A percentile compares a stretch with the other conserved stretches of the same genome.
Conservation (phyloP, 2,113 vertebrate species). For the Coturnix japonica region DNA sequence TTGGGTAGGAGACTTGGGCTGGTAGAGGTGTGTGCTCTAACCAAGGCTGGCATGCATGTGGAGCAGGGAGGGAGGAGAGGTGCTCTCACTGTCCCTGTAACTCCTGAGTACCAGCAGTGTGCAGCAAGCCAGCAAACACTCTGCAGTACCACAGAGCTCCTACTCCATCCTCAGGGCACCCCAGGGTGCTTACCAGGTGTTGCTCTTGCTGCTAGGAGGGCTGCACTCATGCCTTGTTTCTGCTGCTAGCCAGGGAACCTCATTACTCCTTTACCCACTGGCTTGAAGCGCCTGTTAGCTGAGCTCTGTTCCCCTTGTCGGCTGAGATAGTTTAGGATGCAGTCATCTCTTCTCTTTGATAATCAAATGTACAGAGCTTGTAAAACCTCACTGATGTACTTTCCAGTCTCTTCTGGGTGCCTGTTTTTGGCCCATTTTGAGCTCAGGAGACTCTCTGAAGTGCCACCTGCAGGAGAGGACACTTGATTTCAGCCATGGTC, state of each 20-base stretch:
- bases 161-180: neutral
- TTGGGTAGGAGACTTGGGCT: neutral
- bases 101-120: neutral
- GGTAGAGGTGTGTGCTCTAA: neutral
- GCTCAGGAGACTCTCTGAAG: neutral
- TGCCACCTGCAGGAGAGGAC: neutral
- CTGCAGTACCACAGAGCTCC: neutral
- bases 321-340: neutral
- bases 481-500: neutral
- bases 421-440: neutral
- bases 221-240: neutral
- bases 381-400: neutral
- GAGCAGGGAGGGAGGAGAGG: neutral
- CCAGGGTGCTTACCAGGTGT: neutral
- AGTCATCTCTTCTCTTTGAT: neutral
- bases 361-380: neutral
- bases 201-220: neutral
- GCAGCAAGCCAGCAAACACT: neutral
- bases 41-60: neutral
- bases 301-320: neutral
- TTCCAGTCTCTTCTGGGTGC: neutral
- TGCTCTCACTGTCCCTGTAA: neutral
- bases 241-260: rapidly evolving
- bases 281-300: neutral
- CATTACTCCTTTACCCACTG: neutral